Evolutionary conservation across 2,888 invertebrate species (phyloP).

Genomic region (Spodoptera exigua): DNA sequence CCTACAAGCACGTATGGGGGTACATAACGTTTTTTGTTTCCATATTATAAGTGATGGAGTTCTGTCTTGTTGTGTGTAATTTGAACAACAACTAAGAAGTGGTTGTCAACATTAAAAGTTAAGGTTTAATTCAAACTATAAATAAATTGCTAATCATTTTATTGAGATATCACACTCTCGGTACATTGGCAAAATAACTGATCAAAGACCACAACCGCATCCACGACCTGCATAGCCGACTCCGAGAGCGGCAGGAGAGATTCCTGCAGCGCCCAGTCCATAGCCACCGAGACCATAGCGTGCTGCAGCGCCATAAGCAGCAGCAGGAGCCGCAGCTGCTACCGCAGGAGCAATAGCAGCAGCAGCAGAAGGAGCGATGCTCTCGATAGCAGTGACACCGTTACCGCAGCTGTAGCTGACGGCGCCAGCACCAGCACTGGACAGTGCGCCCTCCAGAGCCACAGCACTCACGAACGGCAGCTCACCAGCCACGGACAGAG

Average conservation of each 20-base stretch:
- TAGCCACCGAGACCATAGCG: background rate
- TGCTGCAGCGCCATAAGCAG: background rate
- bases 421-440: constrained; percentile 36
- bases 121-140: too few relatives aligned
- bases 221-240: too few relatives aligned
- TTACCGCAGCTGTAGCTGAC: constrained; percentile 39
- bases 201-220: background rate
- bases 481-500: constrained; percentile 37
- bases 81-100: too few relatives aligned
- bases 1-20: too few relatives aligned
- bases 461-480: constrained; percentile 41
- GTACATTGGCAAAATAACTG: too few relatives aligned
- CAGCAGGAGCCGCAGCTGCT: constrained; percentile 5
- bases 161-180: too few relatives aligned
- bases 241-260: constrained; percentile 4
- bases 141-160: too few relatives aligned
- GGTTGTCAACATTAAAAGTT: too few relatives aligned
- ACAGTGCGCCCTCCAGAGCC: constrained; percentile 31
- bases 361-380: constrained; percentile 21
- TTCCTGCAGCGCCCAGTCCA: constrained; percentile 1
- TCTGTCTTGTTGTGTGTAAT: too few relatives aligned
- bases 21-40: too few relatives aligned
- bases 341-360: constrained; percentile 10
- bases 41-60: too few relatives aligned
- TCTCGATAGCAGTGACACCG: constrained; percentile 41